phyloP scores from a whole-genome alignment of 1,140 invertebrate genomes.

The Lasaia peninsularis region DNA sequence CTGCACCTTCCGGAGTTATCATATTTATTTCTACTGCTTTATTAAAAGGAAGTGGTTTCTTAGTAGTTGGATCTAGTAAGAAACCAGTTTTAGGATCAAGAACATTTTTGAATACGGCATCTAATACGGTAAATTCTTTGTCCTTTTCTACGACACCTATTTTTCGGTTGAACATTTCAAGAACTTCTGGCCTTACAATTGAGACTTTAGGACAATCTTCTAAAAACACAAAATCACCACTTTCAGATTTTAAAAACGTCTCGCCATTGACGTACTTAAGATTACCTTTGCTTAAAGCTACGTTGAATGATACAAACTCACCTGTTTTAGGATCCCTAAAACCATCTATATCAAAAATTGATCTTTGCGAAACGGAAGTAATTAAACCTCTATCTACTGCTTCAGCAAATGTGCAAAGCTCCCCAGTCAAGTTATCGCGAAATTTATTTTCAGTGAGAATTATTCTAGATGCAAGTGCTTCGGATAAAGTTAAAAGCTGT shows the following conservation, averaged over 20 bases:
- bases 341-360: constrained; percentile 94
- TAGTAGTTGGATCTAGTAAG: constrained; percentile 86
- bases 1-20: constrained; percentile 91
- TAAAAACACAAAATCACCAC: constrained; percentile 85
- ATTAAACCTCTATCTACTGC: constrained; percentile 93
- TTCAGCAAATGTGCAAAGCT: constrained; percentile 85
- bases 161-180: constrained; percentile 89
- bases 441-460: constrained; percentile 86
- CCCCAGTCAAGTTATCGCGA: constrained; percentile 83
- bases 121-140: constrained; percentile 88
- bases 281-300: constrained; percentile 88
- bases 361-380: constrained; percentile 90
- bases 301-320: constrained; percentile 92
- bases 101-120: constrained; percentile 89
- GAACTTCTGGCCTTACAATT: constrained; percentile 85
- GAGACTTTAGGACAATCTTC: constrained; percentile 82
- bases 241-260: constrained; percentile 86
- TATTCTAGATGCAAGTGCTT: constrained; percentile 89
- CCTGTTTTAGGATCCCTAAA: constrained; percentile 90
- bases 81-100: constrained; percentile 93
- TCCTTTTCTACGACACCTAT: constrained; percentile 88
- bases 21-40: constrained; percentile 90
- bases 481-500: constrained; percentile 88
- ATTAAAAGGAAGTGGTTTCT: constrained; percentile 88
- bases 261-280: constrained; percentile 85